Conservation (phyloP, 1,140 invertebrate species). For the Mercenaria mercenaria region DNA sequence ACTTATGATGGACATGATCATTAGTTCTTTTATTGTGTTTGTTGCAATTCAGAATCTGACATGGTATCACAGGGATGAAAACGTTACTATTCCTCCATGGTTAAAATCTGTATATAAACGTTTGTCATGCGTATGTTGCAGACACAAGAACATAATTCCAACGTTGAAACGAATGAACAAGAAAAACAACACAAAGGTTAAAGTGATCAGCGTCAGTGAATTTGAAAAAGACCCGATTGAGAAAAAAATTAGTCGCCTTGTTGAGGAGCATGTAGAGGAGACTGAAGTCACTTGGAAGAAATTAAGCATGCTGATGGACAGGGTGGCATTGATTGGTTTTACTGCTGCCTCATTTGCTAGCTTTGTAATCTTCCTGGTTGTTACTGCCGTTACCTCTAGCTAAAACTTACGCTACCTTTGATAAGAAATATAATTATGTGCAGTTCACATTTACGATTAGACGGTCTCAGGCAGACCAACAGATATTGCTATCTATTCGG, state of each 20-base stretch:
- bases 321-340: neutral
- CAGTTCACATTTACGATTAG: too few species aligned
- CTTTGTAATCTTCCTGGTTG: slow-evolving; percentile 5
- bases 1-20: neutral
- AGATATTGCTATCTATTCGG: too few species aligned
- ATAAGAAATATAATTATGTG: too few species aligned
- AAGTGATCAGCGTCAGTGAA: neutral
- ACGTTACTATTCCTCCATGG: neutral
- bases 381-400: neutral
- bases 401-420: neutral
- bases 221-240: neutral
- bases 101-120: neutral
- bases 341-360: neutral
- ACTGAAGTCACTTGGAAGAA: slow-evolving; percentile 2
- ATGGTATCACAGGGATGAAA: slow-evolving; percentile 14
- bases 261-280: neutral
- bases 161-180: too few species aligned
- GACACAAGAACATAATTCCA: neutral
- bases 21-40: slow-evolving; percentile 27
- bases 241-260: neutral
- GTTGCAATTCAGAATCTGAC: neutral
- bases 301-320: neutral
- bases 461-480: too few species aligned
- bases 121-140: neutral
- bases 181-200: neutral